A percentile compares a stretch with the other conserved stretches of the same genome.
Conservation (phyloP, 2,113 vertebrate genomes). For the Piliocolobus tephrosceles region DNA sequence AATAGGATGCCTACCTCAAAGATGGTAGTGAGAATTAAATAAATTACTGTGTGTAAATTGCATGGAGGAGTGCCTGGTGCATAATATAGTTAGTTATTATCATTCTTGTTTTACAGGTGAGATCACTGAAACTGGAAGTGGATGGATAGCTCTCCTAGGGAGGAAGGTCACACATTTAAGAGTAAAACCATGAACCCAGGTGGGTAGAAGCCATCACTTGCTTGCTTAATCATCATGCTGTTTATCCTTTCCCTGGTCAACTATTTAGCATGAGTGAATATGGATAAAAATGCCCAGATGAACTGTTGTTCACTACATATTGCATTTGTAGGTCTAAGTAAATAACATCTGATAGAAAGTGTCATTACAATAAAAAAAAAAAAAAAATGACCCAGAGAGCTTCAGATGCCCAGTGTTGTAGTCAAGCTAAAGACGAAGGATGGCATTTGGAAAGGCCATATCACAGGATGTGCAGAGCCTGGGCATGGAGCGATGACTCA, state of each 20-base stretch:
- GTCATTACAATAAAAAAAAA: not conserved
- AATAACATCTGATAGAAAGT: constrained; percentile 19
- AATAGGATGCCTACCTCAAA: not conserved
- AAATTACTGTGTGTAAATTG: not conserved
- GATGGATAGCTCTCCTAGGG: not conserved
- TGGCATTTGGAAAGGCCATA: constrained; percentile 38
- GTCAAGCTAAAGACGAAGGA: not conserved
- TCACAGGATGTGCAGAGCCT: not conserved
- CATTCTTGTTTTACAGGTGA: not conserved
- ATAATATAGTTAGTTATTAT: not conserved
- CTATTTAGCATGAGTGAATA: not conserved
- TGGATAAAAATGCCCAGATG: not conserved
- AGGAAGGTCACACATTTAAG: not conserved
- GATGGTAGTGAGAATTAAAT: not conserved
- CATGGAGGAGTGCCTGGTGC: not conserved
- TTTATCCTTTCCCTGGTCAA: not conserved
- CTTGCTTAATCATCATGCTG: not conserved
- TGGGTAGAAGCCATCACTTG: not conserved
- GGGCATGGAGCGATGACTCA: constrained; percentile 4
- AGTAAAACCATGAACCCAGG: not conserved
- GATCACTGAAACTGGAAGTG: not conserved
- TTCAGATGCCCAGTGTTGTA: not conserved
- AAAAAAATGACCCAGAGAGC: not conserved
- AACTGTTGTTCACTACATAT: not conserved
- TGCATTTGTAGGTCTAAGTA: not conserved